A percentile compares a stretch with the other conserved stretches of the same genome.
phyloP scores from a whole-genome alignment of 92 coral and sea anemone genomes.

The Hydrozoanthus gracilis region DNA sequence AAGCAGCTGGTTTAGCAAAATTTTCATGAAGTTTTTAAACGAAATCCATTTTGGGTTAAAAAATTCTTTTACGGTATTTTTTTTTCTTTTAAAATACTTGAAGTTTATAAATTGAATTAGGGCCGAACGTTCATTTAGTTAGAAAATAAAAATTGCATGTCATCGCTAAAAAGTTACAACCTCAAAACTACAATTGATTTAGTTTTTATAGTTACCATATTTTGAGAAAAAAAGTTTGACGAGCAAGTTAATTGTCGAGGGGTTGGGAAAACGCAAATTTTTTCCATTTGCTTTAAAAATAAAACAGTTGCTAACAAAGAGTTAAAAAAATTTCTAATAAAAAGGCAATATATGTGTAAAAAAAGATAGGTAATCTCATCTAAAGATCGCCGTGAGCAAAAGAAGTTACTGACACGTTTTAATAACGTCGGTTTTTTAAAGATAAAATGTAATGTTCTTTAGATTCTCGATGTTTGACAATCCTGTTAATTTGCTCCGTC shows the following conservation, averaged over 20 bases:
- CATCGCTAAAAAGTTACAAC: background rate
- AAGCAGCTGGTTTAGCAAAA: too few species aligned
- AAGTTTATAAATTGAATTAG: too few species aligned
- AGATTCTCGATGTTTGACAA: too few species aligned
- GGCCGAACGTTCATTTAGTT: too few species aligned
- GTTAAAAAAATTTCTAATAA: background rate
- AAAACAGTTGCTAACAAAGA: background rate
- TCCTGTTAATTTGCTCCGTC: background rate
- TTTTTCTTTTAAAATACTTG: too few species aligned
- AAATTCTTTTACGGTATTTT: too few species aligned
- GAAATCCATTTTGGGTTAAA: too few species aligned
- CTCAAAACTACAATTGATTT: background rate
- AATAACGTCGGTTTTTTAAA: background rate
- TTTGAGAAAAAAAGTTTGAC: background rate
- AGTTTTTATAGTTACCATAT: background rate
- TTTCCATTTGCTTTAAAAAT: background rate
- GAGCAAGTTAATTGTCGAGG: background rate
- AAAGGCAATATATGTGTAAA: background rate
- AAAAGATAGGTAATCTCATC: background rate
- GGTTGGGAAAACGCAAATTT: background rate
- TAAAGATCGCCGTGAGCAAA: background rate
- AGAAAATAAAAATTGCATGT: background rate
- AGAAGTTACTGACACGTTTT: background rate
- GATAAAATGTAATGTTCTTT: too few species aligned
- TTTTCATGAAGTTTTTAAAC: too few species aligned